Percentiles rank a stretch among this genome's conserved stretches.
Conservation (phyloP, 2,113 vertebrate species). For the Microcebus tavaratra region DNA sequence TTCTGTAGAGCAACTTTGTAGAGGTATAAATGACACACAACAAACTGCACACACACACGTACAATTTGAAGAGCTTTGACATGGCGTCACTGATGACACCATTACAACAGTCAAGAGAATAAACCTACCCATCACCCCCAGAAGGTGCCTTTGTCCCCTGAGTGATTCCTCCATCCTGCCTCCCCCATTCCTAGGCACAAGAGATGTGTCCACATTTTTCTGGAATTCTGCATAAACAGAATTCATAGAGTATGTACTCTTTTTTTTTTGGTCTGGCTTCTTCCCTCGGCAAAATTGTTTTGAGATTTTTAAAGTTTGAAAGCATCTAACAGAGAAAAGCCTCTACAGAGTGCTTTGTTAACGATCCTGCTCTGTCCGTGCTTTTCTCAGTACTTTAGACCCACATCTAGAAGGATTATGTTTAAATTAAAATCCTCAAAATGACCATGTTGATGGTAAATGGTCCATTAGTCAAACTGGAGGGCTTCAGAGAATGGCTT, state of each 20-base stretch:
- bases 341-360: background rate
- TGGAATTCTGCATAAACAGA: background rate
- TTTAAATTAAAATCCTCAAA: background rate
- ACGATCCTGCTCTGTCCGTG: background rate
- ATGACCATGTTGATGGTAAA: background rate
- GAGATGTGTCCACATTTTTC: background rate
- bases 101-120: background rate
- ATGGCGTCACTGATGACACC: background rate
- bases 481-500: background rate
- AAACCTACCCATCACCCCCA: background rate
- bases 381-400: background rate
- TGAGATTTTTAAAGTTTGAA: background rate
- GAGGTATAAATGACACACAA: background rate
- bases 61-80: background rate
- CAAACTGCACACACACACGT: background rate
- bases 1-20: background rate
- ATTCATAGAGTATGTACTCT: background rate
- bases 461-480: background rate
- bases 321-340: background rate
- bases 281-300: background rate
- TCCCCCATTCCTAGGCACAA: background rate
- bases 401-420: background rate
- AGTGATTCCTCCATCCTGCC: background rate
- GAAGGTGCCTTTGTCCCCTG: background rate
- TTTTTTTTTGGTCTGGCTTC: background rate